Evolutionary conservation across 2,888 invertebrate species (phyloP).

Genomic region (Diogma glabrata): DNA sequence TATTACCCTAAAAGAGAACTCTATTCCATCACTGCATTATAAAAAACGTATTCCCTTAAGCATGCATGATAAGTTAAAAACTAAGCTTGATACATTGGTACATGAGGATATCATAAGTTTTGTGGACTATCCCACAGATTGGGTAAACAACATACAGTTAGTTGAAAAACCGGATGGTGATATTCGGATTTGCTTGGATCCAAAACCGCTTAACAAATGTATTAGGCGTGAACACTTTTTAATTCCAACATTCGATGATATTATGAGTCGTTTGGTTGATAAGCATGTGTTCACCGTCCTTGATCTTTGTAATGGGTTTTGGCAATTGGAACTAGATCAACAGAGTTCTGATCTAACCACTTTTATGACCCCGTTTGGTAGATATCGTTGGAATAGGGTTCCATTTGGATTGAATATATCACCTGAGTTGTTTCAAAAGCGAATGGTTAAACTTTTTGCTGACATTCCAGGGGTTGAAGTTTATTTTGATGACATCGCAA

Average conservation of each 20-base stretch:
- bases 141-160: constrained; percentile 17
- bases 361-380: constrained; percentile 14
- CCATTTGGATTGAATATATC: neutral
- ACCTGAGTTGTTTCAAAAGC: constrained; percentile 2
- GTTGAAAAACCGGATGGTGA: too few relatives aligned
- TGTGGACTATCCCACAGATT: constrained; percentile 19
- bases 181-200: too few relatives aligned
- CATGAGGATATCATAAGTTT: constrained; percentile 18
- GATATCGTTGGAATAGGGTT: constrained; percentile 19
- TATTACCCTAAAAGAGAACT: too few relatives aligned
- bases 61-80: neutral
- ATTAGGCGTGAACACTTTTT: neutral
- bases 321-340: constrained; percentile 10
- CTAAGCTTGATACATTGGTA: neutral
- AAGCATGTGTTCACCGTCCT: too few relatives aligned
- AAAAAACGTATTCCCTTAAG: neutral
- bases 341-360: neutral
- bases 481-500: neutral
- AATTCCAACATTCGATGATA: neutral
- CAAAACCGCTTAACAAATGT: neutral
- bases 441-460: too few relatives aligned
- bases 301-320: constrained; percentile 14
- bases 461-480: neutral
- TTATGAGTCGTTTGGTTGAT: too few relatives aligned
- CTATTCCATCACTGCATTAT: neutral